Base-by-base conservation (phyloP, 2,888 invertebrate genomes). In the Orthosia incerta region DNA sequence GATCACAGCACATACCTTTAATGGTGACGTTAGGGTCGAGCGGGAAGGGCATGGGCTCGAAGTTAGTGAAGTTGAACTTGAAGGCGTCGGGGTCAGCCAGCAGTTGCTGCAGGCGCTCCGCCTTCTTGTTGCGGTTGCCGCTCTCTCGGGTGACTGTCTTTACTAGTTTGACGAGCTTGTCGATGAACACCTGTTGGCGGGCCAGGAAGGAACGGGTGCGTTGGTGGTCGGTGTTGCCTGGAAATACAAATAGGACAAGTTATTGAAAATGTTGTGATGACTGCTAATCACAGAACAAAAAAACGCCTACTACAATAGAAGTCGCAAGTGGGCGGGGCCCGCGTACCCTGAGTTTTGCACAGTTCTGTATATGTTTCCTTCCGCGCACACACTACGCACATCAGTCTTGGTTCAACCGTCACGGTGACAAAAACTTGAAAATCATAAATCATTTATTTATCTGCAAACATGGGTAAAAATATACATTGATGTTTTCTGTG, bases 11-110 rank as follows among this genome's bases (percentile, higher is more conserved):
- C 56, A 1, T 12, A 76, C 76, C 99, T 90, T 98, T 98, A 76
- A 99, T 98, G 70, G 97, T 97, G 39, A 99, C 97, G 85, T 97
- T 98, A 0, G 99, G 99, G 96, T 99, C 99, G 16, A 99, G 93
- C 0, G 99, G 99, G 89, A 99, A 98, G 0, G 99, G 99, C 90
- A 99, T 97, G 0, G 99, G 98, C 85, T 99, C 99, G 93, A 99
- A 99, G 92, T 97, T 98, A 0, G 98, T 97, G 94, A 99, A 99
- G 95, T 98, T 99, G 79, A 98, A 97, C 93, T 98, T 98, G 91
- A 98, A 98, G 0, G 97, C 96, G 93, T 98, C 98, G 0, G 98
- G 97, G 91, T 99, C 99, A 0, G 97, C 97, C 2, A 99, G 95
- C 0, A 99, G 92, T 64, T 98, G 97, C 91, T 99, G 99, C 3